Conservation (phyloP, 1,140 invertebrate species). For the Limonius californicus region DNA sequence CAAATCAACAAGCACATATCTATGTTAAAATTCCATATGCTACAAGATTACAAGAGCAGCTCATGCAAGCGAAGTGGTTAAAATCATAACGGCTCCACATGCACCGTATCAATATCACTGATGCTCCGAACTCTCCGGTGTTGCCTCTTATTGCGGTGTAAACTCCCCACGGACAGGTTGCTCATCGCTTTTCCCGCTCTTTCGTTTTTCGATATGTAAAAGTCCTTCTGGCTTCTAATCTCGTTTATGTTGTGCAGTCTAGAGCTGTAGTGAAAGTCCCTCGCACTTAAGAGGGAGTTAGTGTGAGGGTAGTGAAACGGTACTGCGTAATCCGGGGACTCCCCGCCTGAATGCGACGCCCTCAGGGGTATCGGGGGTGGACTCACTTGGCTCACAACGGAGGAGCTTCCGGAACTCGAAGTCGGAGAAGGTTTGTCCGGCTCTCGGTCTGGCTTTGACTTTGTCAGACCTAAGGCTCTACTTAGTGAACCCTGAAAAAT, state of each 20-base stretch:
- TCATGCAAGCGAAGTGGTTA: neutral
- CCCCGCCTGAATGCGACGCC: slow-evolving; percentile 32
- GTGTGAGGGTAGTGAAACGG: slow-evolving; percentile 36
- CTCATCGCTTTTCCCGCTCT: slow-evolving; percentile 16
- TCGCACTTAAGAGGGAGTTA: neutral
- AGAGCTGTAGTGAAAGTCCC: neutral
- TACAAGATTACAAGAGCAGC: too few relatives aligned
- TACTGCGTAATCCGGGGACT: slow-evolving; percentile 39
- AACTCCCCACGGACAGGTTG: slow-evolving; percentile 24
- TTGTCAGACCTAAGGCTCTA: slow-evolving; percentile 60
- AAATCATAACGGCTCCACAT: slow-evolving; percentile 44
- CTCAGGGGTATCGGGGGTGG: slow-evolving; percentile 44
- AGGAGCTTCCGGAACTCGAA: slow-evolving; percentile 54
- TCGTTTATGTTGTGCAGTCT: neutral
- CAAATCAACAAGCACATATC: too few relatives aligned
- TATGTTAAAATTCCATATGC: too few relatives aligned
- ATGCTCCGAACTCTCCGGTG: slow-evolving; percentile 69
- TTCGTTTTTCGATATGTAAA: neutral
- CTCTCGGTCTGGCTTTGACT: slow-evolving; percentile 48
- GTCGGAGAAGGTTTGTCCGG: slow-evolving; percentile 50
- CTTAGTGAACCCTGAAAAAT: slow-evolving; percentile 63
- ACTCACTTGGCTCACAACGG: slow-evolving; percentile 50
- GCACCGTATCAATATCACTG: slow-evolving; percentile 63
- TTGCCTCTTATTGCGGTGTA: slow-evolving; percentile 44
- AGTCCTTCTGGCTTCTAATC: neutral